Evolutionary conservation across 1,140 invertebrate species (phyloP).

Genomic region (Megalopta genalis): DNA sequence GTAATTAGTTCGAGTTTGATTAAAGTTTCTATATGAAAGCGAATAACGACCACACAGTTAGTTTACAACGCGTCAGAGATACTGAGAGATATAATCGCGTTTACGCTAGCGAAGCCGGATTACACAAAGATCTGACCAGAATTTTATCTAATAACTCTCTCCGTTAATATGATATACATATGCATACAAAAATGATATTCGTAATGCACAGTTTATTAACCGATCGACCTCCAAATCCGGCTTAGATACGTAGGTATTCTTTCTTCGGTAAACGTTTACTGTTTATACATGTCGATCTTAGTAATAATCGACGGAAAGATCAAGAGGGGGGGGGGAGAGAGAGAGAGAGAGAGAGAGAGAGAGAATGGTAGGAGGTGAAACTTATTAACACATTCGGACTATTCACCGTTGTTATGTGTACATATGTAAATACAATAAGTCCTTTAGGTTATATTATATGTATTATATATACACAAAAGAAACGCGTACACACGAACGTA

Average conservation of each 20-base stretch:
- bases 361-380: conserved; percentile 13
- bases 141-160: conserved; percentile 44
- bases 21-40: conserved; percentile 60
- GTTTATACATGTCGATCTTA: conserved; percentile 48
- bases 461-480: conserved; percentile 65
- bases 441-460: conserved; percentile 75
- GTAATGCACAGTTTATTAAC: conserved; percentile 37
- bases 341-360: conserved; percentile 7
- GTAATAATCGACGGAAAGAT: conserved; percentile 28
- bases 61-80: not conserved
- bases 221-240: conserved; percentile 21
- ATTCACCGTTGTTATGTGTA: conserved; percentile 75
- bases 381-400: conserved; percentile 64
- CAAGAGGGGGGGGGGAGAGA: not conserved
- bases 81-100: not conserved
- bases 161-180: conserved; percentile 29
- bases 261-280: conserved; percentile 35
- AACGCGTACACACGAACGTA: not conserved
- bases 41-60: conserved; percentile 24
- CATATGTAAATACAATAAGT: conserved; percentile 79
- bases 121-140: conserved; percentile 59
- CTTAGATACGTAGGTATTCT: conserved; percentile 27
- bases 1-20: conserved; percentile 65
- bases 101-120: conserved; percentile 17
- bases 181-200: conserved; percentile 7